Evolutionary conservation across 2,888 invertebrate species (phyloP), one percentile per base, ranked within the genome.

Genomic region (Malacosoma neustria): DNA sequence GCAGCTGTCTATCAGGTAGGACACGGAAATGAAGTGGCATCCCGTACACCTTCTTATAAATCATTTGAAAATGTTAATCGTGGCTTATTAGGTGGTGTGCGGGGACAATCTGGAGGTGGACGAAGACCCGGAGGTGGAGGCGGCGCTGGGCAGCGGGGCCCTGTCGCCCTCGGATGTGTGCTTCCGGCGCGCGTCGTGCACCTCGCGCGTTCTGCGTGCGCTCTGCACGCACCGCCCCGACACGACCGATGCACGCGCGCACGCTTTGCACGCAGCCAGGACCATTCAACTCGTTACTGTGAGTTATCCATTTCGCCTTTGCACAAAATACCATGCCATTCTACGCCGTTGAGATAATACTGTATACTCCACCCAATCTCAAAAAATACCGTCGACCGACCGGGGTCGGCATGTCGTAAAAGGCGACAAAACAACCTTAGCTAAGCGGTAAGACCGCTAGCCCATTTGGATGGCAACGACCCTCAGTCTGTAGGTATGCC

Each of bases 111-210:
- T 45, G 7, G 57, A 45, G 32, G 49, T 43, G 1, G 68, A 59
- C 3, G 71, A 67, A 42, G 73, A 64, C 36, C 54, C 56, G 15
- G 68, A 59, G 33, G 61, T 64, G 43, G 52, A 46, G 33, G 59
- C 45, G n/a, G 69, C 72, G 35, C 40, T 79, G 42, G 36, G 61
- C 9, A 15, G 56, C 4, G 77, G 75, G 42, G 72, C 73, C 45
- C 69, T 84, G 48, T 45, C 74, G 0, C 58, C 81, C 1, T 43
- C 57, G 4, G 84, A 82, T 64, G 72, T 58, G 57, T 70, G 64
- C 56, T 80, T 62, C 67, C 72, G 82, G 4, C 79, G 77, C 54
- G 81, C 67, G 46, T 51, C 72, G 32, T 54, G 66, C 39, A 43
- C 43, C 7, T 0, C 6, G n/a, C 68, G 69, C 41, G 63, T 70